Base-by-base conservation (phyloP, 2,888 invertebrate species). In the Bruchidius siliquastri region DNA sequence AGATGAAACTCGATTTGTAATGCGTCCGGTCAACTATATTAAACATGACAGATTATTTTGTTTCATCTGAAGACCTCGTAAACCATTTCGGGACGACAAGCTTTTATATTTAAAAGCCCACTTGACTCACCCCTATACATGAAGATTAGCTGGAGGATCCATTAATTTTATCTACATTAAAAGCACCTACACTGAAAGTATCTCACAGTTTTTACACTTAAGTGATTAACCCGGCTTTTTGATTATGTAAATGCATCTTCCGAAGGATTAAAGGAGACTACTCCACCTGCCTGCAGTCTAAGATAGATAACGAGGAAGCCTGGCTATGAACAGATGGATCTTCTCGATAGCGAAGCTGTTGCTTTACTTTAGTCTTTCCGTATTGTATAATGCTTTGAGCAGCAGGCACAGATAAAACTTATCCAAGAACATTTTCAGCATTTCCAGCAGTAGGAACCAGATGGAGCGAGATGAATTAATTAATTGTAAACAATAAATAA, bases 101-200 rank as follows among this genome's bases (percentile, higher is more conserved):
- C 49, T 49, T 49, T 49, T 49, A 49, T 49, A 49, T 49, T 49
- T 49, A 49, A 49, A 49, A 49, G 49, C 49, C 49, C 18, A 49
- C 49, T 49, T 49, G 49, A 18, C 49, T 49, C 49, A 49, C 49
- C 49, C 49, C 49, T 49, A 49, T 49, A 49, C 49, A 49, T 49
- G 49, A 49, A 49, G 49, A 49, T 49, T 49, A 49, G 49, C 49
- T 8, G 49, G 49, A 49, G 10, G 49, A 49, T 69, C 69, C 69
- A 69, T 69, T 69, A 69, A 69, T 69, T 26, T 69, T 69, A 69
- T 69, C 69, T 22, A 18, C n/a, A 26, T 69, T 22, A 69, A 69
- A 26, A 21, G 49, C 49, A 49, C 49, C 49, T 26, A 69, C 69
- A 69, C 21, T 26, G 26, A 69, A 69, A 69, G 26, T 26, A 69